Evolutionary conservation across 2,113 vertebrate species (phyloP).

Genomic region (Poeciliopsis prolifica): DNA sequence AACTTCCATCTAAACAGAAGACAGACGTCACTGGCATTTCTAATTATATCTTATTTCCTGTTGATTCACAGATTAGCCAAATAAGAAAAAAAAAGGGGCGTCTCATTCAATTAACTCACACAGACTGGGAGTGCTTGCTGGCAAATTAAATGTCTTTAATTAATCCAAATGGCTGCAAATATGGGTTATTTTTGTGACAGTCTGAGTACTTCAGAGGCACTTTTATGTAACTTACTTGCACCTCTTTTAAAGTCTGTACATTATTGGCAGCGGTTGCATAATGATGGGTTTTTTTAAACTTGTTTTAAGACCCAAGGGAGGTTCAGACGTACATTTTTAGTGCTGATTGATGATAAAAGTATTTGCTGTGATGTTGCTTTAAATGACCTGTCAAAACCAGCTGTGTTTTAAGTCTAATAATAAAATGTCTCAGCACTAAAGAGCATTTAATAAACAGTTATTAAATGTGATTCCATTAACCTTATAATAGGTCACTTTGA

Average conservation of each 20-base stretch:
- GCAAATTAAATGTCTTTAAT: neutral
- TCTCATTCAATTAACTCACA: neutral
- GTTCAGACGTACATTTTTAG: neutral
- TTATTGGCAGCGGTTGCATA: neutral
- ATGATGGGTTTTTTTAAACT: neutral
- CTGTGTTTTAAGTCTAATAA: neutral
- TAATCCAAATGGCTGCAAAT: slow-evolving; percentile 1
- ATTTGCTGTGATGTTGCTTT: slow-evolving; percentile 8
- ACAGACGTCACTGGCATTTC: neutral
- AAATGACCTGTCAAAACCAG: neutral
- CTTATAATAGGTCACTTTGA: no score
- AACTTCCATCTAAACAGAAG: neutral
- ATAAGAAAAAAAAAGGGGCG: neutral
- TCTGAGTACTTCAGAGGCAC: slow-evolving; percentile 1
- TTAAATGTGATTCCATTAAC: no score
- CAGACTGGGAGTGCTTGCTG: neutral
- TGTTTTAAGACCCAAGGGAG: neutral
- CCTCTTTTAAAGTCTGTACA: neutral
- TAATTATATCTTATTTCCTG: slow-evolving; percentile 3
- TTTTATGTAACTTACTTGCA: slow-evolving; percentile 9
- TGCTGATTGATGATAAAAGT: neutral
- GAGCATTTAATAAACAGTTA: neutral
- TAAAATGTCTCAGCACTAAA: neutral
- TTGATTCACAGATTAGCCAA: neutral
- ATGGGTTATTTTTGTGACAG: neutral